A percentile compares a stretch with the other conserved stretches of the same genome.
These are phyloP conservation scores for Sphaerophoria rueppellii DNA, from an alignment of 2,888 invertebrate species.

Conservation along the genomic window DNA sequence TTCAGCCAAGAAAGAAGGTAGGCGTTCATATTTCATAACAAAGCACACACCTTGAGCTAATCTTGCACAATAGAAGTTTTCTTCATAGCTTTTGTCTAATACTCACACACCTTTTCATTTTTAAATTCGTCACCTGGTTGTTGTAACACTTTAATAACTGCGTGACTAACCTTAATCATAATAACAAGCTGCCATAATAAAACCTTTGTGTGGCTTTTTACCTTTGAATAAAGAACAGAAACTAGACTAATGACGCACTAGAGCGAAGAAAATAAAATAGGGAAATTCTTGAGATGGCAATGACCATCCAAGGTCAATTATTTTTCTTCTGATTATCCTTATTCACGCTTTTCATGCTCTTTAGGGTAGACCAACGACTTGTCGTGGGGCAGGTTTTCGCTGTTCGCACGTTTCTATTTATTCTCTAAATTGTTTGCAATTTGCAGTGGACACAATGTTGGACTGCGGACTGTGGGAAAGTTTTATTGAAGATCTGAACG, in stretches of 20 bases:
- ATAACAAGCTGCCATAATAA: constrained; percentile 9
- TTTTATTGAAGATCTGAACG: not conserved
- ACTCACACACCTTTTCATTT: not conserved
- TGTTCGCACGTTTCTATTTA: constrained; percentile 10
- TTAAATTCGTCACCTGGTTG: constrained; percentile 9
- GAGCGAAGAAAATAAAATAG: not conserved
- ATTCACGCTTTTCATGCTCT: constrained; percentile 18
- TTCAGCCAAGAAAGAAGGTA: too few relatives aligned
- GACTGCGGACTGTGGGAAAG: not conserved
- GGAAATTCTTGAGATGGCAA: constrained; percentile 12
- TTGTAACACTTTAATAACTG: constrained; percentile 7
- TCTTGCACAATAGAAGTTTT: not conserved
- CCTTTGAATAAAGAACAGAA: not conserved
- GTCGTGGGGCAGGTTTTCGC: not conserved
- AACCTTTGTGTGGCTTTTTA: constrained; percentile 5
- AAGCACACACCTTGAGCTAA: not conserved
- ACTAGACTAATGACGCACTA: constrained; percentile 27
- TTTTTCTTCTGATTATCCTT: constrained; percentile 22
- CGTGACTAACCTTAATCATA: constrained; percentile 23
- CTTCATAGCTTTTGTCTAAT: too few relatives aligned
- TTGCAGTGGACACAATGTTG: not conserved
- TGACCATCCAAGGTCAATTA: constrained; percentile 40
- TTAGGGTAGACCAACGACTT: not conserved
- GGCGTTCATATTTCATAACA: not conserved
- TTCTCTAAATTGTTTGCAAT: constrained; percentile 24